Percentiles rank a stretch among this genome's conserved stretches.
Conservation (phyloP, 2,113 vertebrate species). For the Cottus gobio region DNA sequence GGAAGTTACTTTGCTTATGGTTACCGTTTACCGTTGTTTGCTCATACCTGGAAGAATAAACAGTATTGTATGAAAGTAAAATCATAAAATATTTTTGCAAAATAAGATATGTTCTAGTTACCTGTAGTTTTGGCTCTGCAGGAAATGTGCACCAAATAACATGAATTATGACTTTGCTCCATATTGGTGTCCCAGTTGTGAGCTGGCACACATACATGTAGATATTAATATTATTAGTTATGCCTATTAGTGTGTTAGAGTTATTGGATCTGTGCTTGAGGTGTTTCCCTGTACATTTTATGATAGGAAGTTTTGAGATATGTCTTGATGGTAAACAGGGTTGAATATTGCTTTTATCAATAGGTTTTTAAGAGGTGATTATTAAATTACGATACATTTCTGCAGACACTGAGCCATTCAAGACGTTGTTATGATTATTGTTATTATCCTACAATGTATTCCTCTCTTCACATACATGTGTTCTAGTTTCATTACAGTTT, state of each 20-base stretch:
- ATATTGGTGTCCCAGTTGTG: neutral
- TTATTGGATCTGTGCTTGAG: neutral
- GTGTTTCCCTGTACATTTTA: neutral
- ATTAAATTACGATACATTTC: neutral
- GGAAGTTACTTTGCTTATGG: slow-evolving; percentile 3
- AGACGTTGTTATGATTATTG: neutral
- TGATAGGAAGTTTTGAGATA: neutral
- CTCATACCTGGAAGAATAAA: neutral
- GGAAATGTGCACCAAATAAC: neutral
- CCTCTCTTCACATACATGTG: neutral
- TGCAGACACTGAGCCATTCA: neutral
- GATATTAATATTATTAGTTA: neutral
- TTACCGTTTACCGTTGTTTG: neutral
- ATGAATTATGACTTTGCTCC: neutral
- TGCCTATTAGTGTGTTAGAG: neutral
- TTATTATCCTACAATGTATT: neutral
- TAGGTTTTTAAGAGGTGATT: neutral
- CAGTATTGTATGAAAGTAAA: neutral
- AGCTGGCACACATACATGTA: neutral
- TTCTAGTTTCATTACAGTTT: slow-evolving; percentile 1
- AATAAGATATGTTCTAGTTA: neutral
- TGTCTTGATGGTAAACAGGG: neutral
- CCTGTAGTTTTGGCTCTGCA: neutral
- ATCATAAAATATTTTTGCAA: neutral
- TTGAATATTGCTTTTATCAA: neutral